These are phyloP conservation scores for Agapornis canus DNA, from an alignment of 2,797 vertebrate species.

Conservation along the genomic window DNA sequence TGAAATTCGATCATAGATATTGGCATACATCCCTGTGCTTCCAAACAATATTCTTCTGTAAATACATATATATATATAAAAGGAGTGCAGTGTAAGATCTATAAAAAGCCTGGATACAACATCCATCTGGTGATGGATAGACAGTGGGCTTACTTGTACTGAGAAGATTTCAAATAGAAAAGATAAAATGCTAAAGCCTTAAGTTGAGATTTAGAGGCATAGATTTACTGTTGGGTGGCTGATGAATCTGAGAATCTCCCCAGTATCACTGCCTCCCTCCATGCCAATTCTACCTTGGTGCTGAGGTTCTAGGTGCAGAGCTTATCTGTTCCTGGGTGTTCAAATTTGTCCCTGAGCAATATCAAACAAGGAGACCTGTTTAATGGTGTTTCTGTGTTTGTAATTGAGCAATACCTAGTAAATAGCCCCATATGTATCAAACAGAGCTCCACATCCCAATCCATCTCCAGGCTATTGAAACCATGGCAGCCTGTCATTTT, in stretches of 20 bases:
- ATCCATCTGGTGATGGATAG: background rate
- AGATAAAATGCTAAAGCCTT: background rate
- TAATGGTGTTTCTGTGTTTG: background rate
- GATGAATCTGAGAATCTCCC: background rate
- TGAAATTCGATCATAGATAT: background rate
- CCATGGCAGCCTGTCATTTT: background rate
- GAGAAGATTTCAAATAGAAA: background rate
- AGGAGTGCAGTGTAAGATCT: background rate
- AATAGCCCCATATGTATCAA: background rate
- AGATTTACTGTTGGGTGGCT: background rate
- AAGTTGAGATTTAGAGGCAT: background rate
- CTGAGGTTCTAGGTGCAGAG: background rate
- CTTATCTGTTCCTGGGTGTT: background rate
- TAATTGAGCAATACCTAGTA: background rate
- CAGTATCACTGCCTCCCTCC: background rate
- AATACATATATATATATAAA: background rate
- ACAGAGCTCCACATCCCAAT: background rate
- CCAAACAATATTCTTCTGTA: background rate
- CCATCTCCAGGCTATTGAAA: background rate
- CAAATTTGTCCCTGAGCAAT: background rate
- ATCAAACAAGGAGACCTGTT: background rate
- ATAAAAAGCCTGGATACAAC: background rate
- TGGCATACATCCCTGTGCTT: background rate
- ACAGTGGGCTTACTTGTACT: background rate
- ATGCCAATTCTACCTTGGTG: background rate